Percentiles rank a stretch among this genome's conserved stretches.
Conservation (phyloP, 2,888 invertebrate genomes). For the Orchesellides sinensis region DNA sequence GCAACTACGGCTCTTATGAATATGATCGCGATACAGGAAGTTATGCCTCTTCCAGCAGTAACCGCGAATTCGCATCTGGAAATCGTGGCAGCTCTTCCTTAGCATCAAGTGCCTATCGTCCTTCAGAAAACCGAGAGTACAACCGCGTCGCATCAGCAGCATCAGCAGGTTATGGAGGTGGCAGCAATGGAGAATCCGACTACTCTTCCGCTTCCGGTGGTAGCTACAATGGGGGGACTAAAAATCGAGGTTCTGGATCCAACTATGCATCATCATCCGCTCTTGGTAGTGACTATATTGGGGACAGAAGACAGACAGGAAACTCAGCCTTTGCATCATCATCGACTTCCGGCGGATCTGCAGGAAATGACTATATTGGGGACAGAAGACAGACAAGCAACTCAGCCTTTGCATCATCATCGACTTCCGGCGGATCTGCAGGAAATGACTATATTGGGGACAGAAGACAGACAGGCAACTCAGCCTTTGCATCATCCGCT, state of each 20-base stretch:
- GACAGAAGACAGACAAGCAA: neutral
- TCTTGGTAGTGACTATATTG: conserved; percentile 17
- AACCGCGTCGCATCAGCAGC: neutral
- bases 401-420: conserved; percentile 14
- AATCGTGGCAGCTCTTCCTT: conserved; percentile 17
- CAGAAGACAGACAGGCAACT: neutral
- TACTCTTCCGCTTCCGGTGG: conserved; percentile 25
- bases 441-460: conserved; percentile 15
- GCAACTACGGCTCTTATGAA: conserved; percentile 2
- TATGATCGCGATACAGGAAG: conserved; percentile 1
- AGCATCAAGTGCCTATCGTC: neutral
- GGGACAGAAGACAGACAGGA: neutral
- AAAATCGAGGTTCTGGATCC: neutral
- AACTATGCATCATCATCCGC: no score
- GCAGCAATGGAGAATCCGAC: conserved; percentile 43
- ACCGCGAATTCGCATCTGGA: neutral
- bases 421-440: neutral
- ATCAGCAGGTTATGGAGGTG: conserved; percentile 34
- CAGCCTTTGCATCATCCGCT: conserved; percentile 9
- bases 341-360: neutral
- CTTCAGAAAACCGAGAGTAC: neutral
- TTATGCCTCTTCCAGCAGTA: conserved; percentile 1
- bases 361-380: conserved; percentile 14
- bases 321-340: conserved; percentile 14
- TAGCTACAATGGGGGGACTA: no score